A percentile compares a stretch with the other conserved stretches of the same genome.
Conservation (phyloP, 2,888 invertebrate species). For the Polylopha cassiicola region DNA sequence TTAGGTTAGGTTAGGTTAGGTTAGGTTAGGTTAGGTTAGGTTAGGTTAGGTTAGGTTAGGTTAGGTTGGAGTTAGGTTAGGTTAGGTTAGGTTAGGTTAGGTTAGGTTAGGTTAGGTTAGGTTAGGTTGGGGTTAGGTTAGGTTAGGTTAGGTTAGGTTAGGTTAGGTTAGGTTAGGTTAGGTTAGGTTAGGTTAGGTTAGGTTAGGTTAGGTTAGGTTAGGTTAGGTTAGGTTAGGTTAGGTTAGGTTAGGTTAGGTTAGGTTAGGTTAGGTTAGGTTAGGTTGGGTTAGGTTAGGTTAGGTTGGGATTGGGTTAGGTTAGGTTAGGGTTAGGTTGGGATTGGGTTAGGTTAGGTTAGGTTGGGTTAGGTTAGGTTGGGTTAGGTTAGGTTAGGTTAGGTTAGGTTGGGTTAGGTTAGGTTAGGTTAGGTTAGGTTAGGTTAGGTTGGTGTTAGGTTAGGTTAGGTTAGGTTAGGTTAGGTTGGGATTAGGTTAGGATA, state of each 20-base stretch:
- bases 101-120: constrained; percentile 23
- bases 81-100: constrained; percentile 22
- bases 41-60: constrained; percentile 20
- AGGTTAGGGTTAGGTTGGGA: constrained; percentile 26
- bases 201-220: constrained; percentile 29
- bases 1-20: constrained; percentile 20
- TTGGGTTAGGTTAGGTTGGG: constrained; percentile 24
- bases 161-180: constrained; percentile 26
- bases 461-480: constrained; percentile 24
- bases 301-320: constrained; percentile 33
- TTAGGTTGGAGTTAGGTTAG: constrained; percentile 20
- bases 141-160: constrained; percentile 23
- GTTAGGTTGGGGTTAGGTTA: constrained; percentile 23
- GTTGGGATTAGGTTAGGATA: constrained; percentile 23
- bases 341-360: constrained; percentile 25
- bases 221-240: constrained; percentile 28
- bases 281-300: constrained; percentile 31
- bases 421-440: constrained; percentile 25
- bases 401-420: constrained; percentile 26
- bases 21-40: constrained; percentile 20
- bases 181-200: constrained; percentile 33
- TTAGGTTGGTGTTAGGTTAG: constrained; percentile 24
- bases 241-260: constrained; percentile 28
- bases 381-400: constrained; percentile 27
- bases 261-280: constrained; percentile 29